phyloP scores from a whole-genome alignment of 2,113 vertebrate species.

The Pimephales promelas region DNA sequence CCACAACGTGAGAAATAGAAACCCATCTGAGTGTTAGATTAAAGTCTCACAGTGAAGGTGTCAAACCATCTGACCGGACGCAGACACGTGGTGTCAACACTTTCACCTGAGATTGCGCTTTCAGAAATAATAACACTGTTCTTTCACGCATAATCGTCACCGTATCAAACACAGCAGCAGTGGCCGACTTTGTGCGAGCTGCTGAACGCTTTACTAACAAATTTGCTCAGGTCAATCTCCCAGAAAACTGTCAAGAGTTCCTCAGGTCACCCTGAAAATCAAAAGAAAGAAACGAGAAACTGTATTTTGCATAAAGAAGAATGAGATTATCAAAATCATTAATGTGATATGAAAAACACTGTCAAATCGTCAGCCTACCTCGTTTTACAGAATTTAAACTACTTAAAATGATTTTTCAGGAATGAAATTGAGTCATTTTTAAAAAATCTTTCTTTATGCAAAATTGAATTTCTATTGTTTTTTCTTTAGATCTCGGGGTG shows the following conservation, averaged over 20 bases:
- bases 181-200: not conserved
- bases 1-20: not conserved
- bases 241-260: not conserved
- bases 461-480: not conserved
- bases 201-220: not conserved
- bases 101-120: constrained; percentile 34
- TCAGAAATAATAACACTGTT: constrained; percentile 16
- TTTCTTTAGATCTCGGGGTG: not conserved
- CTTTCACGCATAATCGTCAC: not conserved
- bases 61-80: not conserved
- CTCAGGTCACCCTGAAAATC: not conserved
- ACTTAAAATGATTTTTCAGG: not conserved
- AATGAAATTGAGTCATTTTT: not conserved
- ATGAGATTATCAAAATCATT: too few species aligned
- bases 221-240: too few species aligned
- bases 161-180: not conserved
- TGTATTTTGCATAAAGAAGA: not conserved
- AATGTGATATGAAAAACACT: not conserved
- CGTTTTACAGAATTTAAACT: not conserved
- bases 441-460: not conserved
- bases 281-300: constrained; percentile 8
- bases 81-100: constrained; percentile 38
- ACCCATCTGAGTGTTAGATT: not conserved
- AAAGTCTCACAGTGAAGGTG: constrained; percentile 44
- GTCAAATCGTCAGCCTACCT: not conserved